Evolutionary conservation across 2,888 invertebrate genomes (phyloP), one percentile per base, ranked within the genome.

Genomic region (Diarsia mendica): DNA sequence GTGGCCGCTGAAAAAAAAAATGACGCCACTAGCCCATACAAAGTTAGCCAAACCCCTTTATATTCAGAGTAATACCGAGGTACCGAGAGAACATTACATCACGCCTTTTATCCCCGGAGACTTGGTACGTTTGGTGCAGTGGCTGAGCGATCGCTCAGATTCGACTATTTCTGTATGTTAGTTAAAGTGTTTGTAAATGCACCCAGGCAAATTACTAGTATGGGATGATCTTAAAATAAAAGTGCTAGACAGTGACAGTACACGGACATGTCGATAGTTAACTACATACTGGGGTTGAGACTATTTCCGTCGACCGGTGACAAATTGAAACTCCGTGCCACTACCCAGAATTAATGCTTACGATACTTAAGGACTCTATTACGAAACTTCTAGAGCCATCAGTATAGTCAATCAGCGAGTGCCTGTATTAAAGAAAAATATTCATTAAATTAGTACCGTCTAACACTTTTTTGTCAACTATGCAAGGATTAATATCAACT

Each of bases 61-160:
- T 28, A 28, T 28, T 28, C 28, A 28, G 28, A 28, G 28, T 28
- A 28, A 28, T 28, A 28, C 28, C 28, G 28, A 28, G 28, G 28
- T 28, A 28, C 28, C 2, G 28, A 28, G 2, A 53, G n/a, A 53
- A n/a, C 53, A 3, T 53, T 3, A 53, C 53, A n/a, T 11, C n/a
- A n/a, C 4, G n/a, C 0, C 5, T n/a, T 10, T 4, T 4, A 2
- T 53, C 1, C n/a, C n/a, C 1, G 1, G n/a, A 53, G n/a, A 53
- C 4, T n/a, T 11, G n/a, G 9, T 11, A n/a, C n/a, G n/a, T 10
- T 11, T 11, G n/a, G 28, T 2, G 60, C 33, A 60, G 33, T 9
- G 15, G 28, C 28, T 15, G 11, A 58, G 15, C 28, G 6, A 58
- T 23, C 13, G 23, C 6, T 3, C 9, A 3, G 28, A 1, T 58